phyloP scores from a whole-genome alignment of 2,888 invertebrate species.

The Pseudococcus longispinus region DNA sequence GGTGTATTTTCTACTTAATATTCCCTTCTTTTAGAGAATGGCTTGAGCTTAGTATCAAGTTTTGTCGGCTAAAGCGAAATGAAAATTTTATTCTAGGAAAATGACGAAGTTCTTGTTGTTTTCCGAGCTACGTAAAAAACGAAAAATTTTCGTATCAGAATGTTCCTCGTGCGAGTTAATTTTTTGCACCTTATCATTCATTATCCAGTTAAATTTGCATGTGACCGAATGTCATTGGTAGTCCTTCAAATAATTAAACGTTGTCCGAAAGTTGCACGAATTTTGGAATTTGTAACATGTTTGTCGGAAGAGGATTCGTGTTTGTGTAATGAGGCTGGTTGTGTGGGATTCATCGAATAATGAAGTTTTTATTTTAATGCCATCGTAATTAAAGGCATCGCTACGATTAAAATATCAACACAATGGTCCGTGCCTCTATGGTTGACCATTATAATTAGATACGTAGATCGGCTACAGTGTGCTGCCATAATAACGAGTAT shows the following conservation, averaged over 20 bases:
- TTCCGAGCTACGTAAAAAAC: no score
- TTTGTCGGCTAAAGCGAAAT: no score
- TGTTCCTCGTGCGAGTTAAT: background rate
- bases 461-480: background rate
- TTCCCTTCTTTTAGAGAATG: no score
- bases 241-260: background rate
- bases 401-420: conserved; percentile 6
- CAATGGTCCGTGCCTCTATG: background rate
- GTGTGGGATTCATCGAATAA: background rate
- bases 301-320: background rate
- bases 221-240: background rate
- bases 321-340: background rate
- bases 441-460: background rate
- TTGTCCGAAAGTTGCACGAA: background rate
- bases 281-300: background rate
- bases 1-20: no score
- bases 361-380: background rate
- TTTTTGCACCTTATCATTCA: background rate
- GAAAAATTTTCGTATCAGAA: background rate
- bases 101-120: no score
- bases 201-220: background rate
- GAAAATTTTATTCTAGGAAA: no score
- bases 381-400: background rate
- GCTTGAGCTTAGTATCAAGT: no score
- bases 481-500: background rate